A percentile compares a stretch with the other conserved stretches of the same genome.
These are phyloP conservation scores for Spea bombifrons DNA, from an alignment of 2,113 vertebrate genomes.

Conservation along the genomic window DNA sequence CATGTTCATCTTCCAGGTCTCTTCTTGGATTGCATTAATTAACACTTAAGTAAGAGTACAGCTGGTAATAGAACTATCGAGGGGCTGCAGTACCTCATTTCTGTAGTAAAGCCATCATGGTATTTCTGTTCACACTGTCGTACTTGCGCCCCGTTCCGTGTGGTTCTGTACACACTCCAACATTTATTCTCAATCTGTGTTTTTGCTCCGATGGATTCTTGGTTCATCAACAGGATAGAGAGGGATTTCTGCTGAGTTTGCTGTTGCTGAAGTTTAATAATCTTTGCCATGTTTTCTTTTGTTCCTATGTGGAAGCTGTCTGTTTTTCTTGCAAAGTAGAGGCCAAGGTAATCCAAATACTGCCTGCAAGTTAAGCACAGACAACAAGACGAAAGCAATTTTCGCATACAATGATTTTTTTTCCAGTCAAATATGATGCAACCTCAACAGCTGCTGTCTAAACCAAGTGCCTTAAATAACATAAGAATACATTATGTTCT, in stretches of 20 bases:
- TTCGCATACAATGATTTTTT: constrained; percentile 14
- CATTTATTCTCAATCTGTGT: neutral
- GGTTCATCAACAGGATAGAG: constrained; percentile 18
- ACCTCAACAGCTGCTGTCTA: constrained; percentile 28
- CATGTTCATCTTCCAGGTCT: no score
- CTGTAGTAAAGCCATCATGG: no score
- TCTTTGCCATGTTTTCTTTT: constrained; percentile 38
- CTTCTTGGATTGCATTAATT: no score
- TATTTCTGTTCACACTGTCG: neutral
- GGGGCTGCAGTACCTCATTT: no score
- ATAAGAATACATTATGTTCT: constrained; percentile 9
- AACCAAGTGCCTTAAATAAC: constrained; percentile 7
- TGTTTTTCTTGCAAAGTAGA: constrained; percentile 32
- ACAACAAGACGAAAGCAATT: constrained; percentile 7
- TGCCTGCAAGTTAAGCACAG: constrained; percentile 12
- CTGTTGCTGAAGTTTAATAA: constrained; percentile 13
- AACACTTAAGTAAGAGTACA: no score
- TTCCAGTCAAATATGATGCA: constrained; percentile 17
- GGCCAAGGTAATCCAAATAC: constrained; percentile 15
- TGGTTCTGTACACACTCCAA: neutral
- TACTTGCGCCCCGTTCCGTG: neutral
- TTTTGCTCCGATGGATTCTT: constrained; percentile 9
- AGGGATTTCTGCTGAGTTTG: constrained; percentile 34
- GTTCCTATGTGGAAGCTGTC: constrained; percentile 15
- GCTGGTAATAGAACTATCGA: no score